Evolutionary conservation across 23 tunicate genomes (phyloP), one percentile per base, ranked within the genome.

Genomic region (Aplidium turbinatum): DNA sequence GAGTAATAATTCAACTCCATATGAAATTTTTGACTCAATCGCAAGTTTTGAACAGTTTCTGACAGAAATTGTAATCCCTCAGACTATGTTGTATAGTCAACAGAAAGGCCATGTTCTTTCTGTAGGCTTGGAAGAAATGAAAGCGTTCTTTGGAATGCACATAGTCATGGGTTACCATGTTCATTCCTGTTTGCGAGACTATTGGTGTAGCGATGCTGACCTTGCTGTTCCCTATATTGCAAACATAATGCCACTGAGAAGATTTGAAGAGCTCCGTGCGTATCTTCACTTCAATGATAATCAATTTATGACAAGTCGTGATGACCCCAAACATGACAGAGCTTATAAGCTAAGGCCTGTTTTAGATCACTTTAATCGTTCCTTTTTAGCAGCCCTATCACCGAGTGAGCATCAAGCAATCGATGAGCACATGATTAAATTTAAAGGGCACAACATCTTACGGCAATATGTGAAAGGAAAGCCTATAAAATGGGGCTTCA

Each of bases 141-240:
- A n/a, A 60, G 68, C 68, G 3, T 29, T 26, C 11, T 60, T 60
- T 30, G 68, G 68, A 4, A 60, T 60, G 68, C 35, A 60, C n/a
- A 5, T 60, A 29, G 68, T 29, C 7, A 60, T 30, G 68, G 68
- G 68, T 3, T 60, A 60, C 31, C 68, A 60, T 26, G 68, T 29
- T 60, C 36, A 16, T 54, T 20, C 9, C 7, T 20, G 11, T 28
- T 6, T 60, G 35, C 6, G 9, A 60, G 68, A 60, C n/a, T 29
- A 60, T 30, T 60, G 68, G 68, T n/a, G n/a, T n/a, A 60, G 36
- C n/a, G 68, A 60, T 4, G 38, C 68, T 4, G 68, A 60, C 38
- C n/a, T 60, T 6, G 7, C 38, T n/a, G n/a, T n/a, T n/a, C n/a
- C n/a, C n/a, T n/a, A n/a, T n/a, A 60, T 60, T 26, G 13, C 68